Evolutionary conservation across 2,797 vertebrate species (phyloP), one percentile per base, ranked within the genome.

Genomic region (Ammospiza maritima): DNA sequence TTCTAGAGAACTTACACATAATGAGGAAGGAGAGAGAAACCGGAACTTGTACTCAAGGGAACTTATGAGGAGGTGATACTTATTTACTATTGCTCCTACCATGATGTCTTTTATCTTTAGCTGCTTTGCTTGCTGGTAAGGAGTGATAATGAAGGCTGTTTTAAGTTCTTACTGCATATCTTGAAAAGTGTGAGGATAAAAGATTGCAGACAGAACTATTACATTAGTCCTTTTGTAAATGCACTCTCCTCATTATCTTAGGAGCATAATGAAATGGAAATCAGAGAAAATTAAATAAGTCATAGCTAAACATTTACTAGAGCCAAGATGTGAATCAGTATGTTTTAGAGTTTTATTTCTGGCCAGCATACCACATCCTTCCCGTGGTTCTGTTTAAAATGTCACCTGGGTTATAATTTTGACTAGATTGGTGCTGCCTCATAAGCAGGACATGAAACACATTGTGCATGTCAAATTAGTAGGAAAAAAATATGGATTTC

Each of bases 121-220:
- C 34, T 85, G 38, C 84, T 89, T 90, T 80, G 14, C 65, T 83
- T 96, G 50, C 30, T 21, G 54, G 58, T 79, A 79, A 87, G 27
- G 74, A 88, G 77, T 65, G 84, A 83, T 96, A 85, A 89, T 80
- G 78, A 89, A 71, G 69, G 29, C 34, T 82, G 38, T n/a, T 85
- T 82, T 32, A 79, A 66, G 13, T 30, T 29, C 23, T 88, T 85
- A 64, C 30, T 51, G 34, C 47, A 48, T 81, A 69, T 30, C 21
- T 20, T n/a, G 21, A 73, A 81, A 94, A 45, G 48, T 62, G 19
- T 47, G 45, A 90, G 44, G 57, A 79, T 80, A 19, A 79, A 93
- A 93, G 74, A 76, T 54, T 90, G 65, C 14, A n/a, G 36, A 58
- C 27, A 70, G 71, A 87, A 72, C 29, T 8, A 8, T 61, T 58